Evolutionary conservation across 1,140 invertebrate genomes (phyloP).

Genomic region (Zaprionus lachaisei): DNA sequence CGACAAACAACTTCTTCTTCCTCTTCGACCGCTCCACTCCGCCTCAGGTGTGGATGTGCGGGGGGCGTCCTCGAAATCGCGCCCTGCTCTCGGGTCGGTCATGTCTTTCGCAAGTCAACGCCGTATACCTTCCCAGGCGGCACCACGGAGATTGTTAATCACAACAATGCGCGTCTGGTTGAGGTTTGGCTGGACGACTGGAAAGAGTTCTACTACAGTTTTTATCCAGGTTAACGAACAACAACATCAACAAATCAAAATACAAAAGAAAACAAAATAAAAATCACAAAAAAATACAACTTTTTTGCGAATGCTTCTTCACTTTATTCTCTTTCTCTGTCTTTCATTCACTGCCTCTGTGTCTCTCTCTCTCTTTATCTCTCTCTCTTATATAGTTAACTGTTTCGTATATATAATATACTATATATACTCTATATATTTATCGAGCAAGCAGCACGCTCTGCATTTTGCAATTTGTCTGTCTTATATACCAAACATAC

Average conservation of each 20-base stretch:
- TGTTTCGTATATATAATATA: conserved; percentile 51
- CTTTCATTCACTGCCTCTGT: conserved; percentile 45
- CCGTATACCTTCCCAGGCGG: conserved; percentile 99
- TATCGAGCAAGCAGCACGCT: conserved; percentile 65
- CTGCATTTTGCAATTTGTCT: conserved; percentile 72
- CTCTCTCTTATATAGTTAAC: conserved; percentile 65
- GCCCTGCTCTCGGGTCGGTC: conserved; percentile 96
- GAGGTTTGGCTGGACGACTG: conserved; percentile 99
- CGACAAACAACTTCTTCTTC: conserved; percentile 22
- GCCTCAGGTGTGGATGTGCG: conserved; percentile 97
- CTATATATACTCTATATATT: conserved; percentile 48
- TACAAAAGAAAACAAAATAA: conserved; percentile 44
- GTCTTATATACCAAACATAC: conserved; percentile 46
- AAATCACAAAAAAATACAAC: conserved; percentile 26
- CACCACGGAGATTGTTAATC: conserved; percentile 98
- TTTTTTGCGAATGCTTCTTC: conserved; percentile 47
- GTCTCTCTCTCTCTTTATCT: conserved; percentile 45
- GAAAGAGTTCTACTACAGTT: conserved; percentile 99
- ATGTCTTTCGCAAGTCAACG: conserved; percentile 99
- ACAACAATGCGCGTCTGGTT: conserved; percentile 98
- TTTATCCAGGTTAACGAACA: conserved; percentile 93
- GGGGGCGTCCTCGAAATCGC: conserved; percentile 94
- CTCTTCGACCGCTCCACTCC: conserved; percentile 13
- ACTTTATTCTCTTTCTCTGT: conserved; percentile 60
- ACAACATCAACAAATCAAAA: conserved; percentile 41